Conservation (phyloP, 1,140 invertebrate genomes). For the Cherax quadricarinatus region DNA sequence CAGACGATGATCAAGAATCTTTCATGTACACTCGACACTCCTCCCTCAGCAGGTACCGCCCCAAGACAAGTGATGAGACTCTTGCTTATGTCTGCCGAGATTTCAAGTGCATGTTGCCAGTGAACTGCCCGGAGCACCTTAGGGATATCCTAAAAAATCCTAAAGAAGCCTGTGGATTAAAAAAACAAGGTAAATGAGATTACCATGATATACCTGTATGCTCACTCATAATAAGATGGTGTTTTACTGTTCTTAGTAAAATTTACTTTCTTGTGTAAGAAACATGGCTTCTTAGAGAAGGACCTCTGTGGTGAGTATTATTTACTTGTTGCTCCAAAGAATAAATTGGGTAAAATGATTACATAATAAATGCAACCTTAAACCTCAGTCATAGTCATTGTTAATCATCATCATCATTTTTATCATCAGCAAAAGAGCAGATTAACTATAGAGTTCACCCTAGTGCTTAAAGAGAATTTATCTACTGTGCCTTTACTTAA, state of each 20-base stretch:
- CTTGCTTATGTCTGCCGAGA: conserved; percentile 90
- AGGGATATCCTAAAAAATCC: conserved; percentile 80
- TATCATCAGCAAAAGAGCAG: no score
- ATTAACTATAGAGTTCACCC: no score
- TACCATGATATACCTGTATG: neutral
- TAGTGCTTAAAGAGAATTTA: no score
- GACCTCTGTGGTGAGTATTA: neutral
- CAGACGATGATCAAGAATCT: conserved; percentile 78
- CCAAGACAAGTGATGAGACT: conserved; percentile 79
- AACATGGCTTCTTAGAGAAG: neutral
- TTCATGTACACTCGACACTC: conserved; percentile 70
- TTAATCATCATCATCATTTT: no score
- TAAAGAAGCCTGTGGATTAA: neutral
- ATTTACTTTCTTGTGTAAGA: neutral
- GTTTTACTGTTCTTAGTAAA: neutral
- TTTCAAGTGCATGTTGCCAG: conserved; percentile 87
- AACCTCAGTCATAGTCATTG: no score
- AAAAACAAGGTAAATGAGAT: neutral
- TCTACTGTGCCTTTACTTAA: no score
- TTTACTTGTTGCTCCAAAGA: neutral
- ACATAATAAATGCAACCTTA: no score
- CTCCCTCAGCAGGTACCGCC: conserved; percentile 75
- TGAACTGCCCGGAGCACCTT: conserved; percentile 84
- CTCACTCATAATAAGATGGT: neutral
- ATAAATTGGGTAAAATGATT: no score